These are phyloP conservation scores for Pogonophryne albipinna DNA, from an alignment of 2,797 vertebrate species.

Conservation along the genomic window DNA sequence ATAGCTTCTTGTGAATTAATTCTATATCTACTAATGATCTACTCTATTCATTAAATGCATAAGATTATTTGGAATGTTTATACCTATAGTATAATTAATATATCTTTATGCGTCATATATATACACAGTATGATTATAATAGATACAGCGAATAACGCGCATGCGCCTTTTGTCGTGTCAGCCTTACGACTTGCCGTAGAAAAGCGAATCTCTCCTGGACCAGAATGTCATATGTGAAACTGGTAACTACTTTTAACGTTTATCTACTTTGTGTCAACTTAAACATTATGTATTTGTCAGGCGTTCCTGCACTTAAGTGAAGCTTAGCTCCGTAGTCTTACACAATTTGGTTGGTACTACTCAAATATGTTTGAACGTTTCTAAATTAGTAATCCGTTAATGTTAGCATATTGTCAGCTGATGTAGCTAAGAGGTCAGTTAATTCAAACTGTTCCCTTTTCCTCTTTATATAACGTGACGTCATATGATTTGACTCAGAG, in stretches of 20 bases:
- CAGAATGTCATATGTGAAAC: slow-evolving; percentile 65
- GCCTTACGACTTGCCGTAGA: slow-evolving; percentile 58
- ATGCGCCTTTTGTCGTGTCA: neutral
- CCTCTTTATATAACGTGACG: neutral
- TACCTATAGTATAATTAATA: no score
- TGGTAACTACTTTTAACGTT: slow-evolving; percentile 47
- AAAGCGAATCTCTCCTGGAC: slow-evolving; percentile 20
- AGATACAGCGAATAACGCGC: slow-evolving; percentile 2
- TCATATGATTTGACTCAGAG: fast-evolving
- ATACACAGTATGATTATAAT: no score
- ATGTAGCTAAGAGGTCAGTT: slow-evolving; percentile 7
- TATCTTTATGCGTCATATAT: no score
- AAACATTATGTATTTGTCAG: fast-evolving
- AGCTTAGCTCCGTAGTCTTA: fast-evolving
- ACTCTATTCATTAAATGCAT: neutral
- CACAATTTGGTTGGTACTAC: fast-evolving
- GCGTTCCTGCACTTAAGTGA: fast-evolving
- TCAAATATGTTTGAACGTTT: neutral
- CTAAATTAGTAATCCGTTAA: slow-evolving; percentile 15
- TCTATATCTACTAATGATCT: neutral
- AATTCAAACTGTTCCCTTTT: fast-evolving
- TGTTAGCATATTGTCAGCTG: slow-evolving; percentile 53
- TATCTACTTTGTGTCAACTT: fast-evolving
- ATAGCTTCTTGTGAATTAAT: neutral
- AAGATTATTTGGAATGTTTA: neutral